Evolutionary conservation across 2,888 invertebrate genomes (phyloP).

Genomic region (Lepidochrysops patricia): DNA sequence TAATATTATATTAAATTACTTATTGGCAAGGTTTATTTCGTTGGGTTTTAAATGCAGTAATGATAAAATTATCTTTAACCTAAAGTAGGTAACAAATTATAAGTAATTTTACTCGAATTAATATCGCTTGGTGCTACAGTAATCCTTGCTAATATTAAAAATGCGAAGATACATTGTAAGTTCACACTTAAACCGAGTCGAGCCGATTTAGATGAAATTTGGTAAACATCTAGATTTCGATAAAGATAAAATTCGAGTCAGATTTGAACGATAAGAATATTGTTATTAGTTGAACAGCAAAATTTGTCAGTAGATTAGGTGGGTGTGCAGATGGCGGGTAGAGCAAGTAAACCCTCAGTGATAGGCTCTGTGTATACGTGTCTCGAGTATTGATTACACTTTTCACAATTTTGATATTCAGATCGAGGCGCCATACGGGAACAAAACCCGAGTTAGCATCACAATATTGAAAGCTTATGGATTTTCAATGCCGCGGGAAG

Average conservation of each 20-base stretch:
- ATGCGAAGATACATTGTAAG: too few species aligned
- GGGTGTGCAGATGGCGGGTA: conserved; percentile 69
- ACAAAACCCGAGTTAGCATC: conserved; percentile 70
- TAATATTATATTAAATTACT: conserved; percentile 18
- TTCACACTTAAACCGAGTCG: too few species aligned
- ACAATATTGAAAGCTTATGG: conserved; percentile 73
- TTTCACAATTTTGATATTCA: conserved; percentile 73
- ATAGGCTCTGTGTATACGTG: conserved; percentile 73
- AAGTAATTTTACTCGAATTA: too few species aligned
- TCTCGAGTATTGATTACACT: conserved; percentile 65
- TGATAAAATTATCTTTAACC: too few species aligned
- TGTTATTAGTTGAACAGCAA: conserved; percentile 57
- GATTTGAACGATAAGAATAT: conserved; percentile 18
- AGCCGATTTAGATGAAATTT: too few species aligned
- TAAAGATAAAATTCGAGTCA: too few species aligned
- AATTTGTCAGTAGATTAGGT: conserved; percentile 68
- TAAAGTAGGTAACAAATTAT: too few species aligned
- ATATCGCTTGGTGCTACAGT: too few species aligned
- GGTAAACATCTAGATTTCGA: too few species aligned
- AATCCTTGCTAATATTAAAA: too few species aligned
- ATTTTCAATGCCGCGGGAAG: conserved; percentile 63
- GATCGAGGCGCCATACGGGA: conserved; percentile 64
- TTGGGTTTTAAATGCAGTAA: too few species aligned
- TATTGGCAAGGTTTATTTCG: background rate
- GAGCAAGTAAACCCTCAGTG: conserved; percentile 72